Evolutionary conservation across 2,888 invertebrate species (phyloP).

Genomic region (Pseudanteris insignis): DNA sequence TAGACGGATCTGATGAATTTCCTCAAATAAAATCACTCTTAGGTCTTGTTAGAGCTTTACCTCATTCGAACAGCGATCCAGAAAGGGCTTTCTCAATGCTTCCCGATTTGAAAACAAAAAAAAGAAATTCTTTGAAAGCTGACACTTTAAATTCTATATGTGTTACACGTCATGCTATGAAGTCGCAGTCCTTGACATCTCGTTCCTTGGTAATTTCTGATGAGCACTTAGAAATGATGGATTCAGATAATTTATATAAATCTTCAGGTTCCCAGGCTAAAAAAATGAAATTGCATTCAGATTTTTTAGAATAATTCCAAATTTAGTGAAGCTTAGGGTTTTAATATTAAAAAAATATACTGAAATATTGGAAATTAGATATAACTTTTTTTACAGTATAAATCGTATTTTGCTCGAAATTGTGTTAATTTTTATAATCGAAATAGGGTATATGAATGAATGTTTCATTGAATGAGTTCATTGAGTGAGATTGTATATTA

Average conservation of each 20-base stretch:
- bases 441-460: too few relatives aligned
- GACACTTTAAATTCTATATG: neutral
- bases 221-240: neutral
- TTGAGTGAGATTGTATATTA: too few relatives aligned
- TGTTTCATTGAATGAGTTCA: too few relatives aligned
- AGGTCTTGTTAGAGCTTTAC: neutral
- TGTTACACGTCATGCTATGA: neutral
- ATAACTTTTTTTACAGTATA: too few relatives aligned
- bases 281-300: neutral
- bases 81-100: neutral
- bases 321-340: too few relatives aligned
- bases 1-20: neutral
- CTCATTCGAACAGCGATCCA: neutral
- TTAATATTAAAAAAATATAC: too few relatives aligned
- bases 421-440: too few relatives aligned
- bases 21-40: neutral
- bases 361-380: too few relatives aligned
- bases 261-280: neutral
- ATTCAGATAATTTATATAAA: neutral
- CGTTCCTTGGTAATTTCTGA: neutral
- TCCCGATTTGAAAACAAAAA: neutral
- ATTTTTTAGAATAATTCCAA: too few relatives aligned
- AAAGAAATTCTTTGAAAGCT: neutral
- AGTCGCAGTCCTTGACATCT: neutral
- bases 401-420: too few relatives aligned